Conservation (phyloP, 2,888 invertebrate species). For the Empis stercorea region DNA sequence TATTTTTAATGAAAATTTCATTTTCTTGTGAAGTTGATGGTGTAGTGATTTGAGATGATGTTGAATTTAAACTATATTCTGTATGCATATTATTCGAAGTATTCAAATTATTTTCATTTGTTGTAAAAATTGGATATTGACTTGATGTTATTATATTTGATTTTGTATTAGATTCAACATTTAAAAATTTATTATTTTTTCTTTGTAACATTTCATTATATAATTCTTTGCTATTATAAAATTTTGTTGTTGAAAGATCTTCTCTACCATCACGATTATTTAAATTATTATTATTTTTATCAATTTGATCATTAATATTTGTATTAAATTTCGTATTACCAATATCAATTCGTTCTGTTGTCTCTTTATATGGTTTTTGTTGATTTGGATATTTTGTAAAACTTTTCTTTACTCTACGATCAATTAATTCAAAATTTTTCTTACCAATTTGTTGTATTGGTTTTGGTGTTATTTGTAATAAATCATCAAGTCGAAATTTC, state of each 20-base stretch:
- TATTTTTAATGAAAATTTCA: too few species aligned
- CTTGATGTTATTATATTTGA: too few species aligned
- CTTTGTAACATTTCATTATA: constrained; percentile 30
- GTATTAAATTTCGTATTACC: constrained; percentile 34
- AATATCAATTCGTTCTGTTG: constrained; percentile 28
- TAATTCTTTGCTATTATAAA: constrained; percentile 35
- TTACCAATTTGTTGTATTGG: neutral
- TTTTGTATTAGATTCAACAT: too few species aligned
- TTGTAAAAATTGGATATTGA: too few species aligned
- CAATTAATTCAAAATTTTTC: constrained; percentile 23
- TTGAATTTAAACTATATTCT: too few species aligned
- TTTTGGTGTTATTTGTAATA: constrained; percentile 6
- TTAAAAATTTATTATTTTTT: too few species aligned
- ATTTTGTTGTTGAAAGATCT: constrained; percentile 36
- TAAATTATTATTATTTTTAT: neutral
- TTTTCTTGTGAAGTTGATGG: too few species aligned
- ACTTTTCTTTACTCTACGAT: constrained; percentile 34
- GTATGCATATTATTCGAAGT: too few species aligned
- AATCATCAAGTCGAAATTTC: constrained; percentile 29
- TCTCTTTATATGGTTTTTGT: constrained; percentile 17
- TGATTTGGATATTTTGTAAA: constrained; percentile 13
- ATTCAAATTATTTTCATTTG: too few species aligned
- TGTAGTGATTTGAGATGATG: too few species aligned
- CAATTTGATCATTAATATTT: constrained; percentile 13
- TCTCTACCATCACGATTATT: constrained; percentile 20